phyloP scores from a whole-genome alignment of 2,888 invertebrate genomes.

The Andrena flavipes region DNA sequence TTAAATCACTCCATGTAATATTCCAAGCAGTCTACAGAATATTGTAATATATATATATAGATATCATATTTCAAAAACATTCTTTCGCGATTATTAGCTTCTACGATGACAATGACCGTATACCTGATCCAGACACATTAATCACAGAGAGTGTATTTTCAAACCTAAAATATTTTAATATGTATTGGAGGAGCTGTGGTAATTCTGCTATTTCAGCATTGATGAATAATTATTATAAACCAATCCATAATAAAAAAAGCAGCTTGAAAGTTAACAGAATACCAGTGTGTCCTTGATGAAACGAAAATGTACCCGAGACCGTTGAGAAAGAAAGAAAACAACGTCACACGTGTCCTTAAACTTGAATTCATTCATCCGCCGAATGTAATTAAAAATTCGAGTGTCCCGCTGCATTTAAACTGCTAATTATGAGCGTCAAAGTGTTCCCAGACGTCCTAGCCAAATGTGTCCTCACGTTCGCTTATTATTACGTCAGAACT shows the following conservation, averaged over 20 bases:
- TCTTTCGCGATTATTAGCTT: neutral
- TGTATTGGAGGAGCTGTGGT: neutral
- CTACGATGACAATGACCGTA: neutral
- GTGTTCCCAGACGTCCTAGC: neutral
- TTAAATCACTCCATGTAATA: neutral
- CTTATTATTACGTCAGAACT: neutral
- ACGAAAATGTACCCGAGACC: neutral
- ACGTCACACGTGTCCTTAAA: constrained; percentile 35
- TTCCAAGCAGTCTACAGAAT: neutral
- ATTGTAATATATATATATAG: neutral
- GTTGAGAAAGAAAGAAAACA: neutral
- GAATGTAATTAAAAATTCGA: constrained; percentile 24
- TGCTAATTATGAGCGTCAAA: constrained; percentile 12
- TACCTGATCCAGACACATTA: no score
- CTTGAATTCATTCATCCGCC: constrained; percentile 44
- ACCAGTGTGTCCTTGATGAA: neutral
- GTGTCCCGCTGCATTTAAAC: constrained; percentile 20
- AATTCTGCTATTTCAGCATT: neutral
- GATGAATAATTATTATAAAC: neutral
- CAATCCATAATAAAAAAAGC: neutral
- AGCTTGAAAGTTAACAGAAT: neutral
- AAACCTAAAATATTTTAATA: neutral
- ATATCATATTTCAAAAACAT: neutral
- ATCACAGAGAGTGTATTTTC: no score
- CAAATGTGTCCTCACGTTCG: neutral